Conservation (phyloP, 2,797 vertebrate species). For the Leptatherina wallacei region DNA sequence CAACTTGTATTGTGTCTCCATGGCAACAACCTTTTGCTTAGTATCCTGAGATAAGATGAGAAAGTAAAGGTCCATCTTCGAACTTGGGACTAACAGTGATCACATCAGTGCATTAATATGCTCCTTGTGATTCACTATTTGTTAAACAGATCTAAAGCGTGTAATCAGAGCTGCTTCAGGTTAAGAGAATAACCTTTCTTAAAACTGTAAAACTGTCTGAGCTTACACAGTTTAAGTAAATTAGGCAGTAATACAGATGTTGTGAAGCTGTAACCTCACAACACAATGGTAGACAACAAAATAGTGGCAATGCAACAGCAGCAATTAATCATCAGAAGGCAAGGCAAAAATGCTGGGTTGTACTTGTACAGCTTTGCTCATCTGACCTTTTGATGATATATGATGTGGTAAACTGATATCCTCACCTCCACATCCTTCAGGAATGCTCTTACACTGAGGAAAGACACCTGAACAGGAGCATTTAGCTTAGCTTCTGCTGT, state of each 20-base stretch:
- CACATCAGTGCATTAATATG: background rate
- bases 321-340: conserved; percentile 1
- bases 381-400: background rate
- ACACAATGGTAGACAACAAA: background rate
- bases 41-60: conserved; percentile 83
- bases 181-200: background rate
- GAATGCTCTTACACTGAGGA: conserved; percentile 88
- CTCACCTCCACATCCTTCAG: conserved; percentile 93
- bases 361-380: background rate
- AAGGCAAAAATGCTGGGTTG: background rate
- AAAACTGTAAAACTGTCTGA: background rate
- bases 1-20: conserved; percentile 93
- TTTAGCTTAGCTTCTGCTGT: conserved; percentile 87
- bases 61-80: conserved; percentile 32
- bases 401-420: background rate
- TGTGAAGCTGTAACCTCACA: background rate
- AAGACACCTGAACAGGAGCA: conserved; percentile 88
- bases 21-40: conserved; percentile 90
- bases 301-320: background rate
- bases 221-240: background rate
- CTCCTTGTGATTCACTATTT: background rate
- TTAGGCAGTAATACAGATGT: background rate
- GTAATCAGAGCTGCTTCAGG: background rate
- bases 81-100: background rate
- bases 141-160: background rate